Evolutionary conservation across 2,797 vertebrate genomes (phyloP), one percentile per base, ranked within the genome.

Genomic region (Rhadinocentrus ornatus): DNA sequence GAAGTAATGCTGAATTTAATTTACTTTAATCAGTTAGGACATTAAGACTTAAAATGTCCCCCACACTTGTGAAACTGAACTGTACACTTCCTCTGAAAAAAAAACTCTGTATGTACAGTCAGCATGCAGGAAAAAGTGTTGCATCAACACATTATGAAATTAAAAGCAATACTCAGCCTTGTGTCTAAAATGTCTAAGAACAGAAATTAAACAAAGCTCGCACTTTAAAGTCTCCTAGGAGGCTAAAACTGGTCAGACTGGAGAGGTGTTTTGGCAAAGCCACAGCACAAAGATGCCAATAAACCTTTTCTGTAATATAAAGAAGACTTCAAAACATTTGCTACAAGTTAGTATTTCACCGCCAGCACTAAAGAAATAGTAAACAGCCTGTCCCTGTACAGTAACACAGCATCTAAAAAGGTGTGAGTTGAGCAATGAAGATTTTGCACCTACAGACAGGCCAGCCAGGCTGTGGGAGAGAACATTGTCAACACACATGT

Each of bases 371-470:
- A 57, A 73, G 20, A 60, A 7, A 11, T 7, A 31, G 56, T 13
- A 57, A 15, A 9, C 15, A 65, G 35, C 50, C 32, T 26, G 12
- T 37, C 55, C 24, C 46, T 22, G 53, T 68, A 75, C 60, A 68
- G 37, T 18, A 44, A 66, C 62, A 66, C 31, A 15, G 22, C 26
- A 57, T 73, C 70, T 80, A 1, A 22, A 69, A 74, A 13, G 18
- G 67, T 57, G 72, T 57, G 60, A 73, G 65, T 67, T 91, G 88
- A 90, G 79, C 86, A 86, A 83, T 83, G 60, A 75, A 75, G 66
- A 88, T 82, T 78, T 68, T 81, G 59, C 71, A 78, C 63, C 80
- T 79, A 83, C 86, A 82, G 76, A 88, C 71, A 20, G 72, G 83
- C 67, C 83, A 77, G 80, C 77, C 69, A 65, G 62, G 70, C 75